A percentile compares a stretch with the other conserved stretches of the same genome.
Conservation (phyloP, 2,888 invertebrate genomes). For the Cryptus viduatorius region DNA sequence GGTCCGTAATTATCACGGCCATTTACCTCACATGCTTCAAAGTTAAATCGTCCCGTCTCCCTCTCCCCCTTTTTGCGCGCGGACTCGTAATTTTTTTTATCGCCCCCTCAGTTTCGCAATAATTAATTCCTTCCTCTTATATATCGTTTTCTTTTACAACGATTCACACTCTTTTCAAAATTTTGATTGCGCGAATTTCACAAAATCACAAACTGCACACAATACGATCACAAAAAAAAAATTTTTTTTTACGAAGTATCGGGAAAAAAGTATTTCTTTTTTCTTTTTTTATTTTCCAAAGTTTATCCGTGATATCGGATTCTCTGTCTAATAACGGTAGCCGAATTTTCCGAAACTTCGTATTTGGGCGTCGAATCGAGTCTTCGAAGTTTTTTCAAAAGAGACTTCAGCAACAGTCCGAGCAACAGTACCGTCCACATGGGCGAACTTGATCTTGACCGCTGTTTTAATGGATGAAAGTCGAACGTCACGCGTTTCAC, state of each 20-base stretch:
- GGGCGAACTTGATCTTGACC: conserved; percentile 67
- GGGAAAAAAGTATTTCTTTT: not conserved
- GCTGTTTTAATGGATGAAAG: conserved; percentile 52
- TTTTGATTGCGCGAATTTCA: not conserved
- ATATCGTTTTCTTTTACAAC: not conserved
- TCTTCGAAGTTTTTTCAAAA: conserved; percentile 72
- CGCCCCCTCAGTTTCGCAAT: too few relatives aligned
- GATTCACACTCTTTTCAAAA: not conserved
- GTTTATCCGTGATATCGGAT: conserved; percentile 69
- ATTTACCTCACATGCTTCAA: conserved; percentile 83
- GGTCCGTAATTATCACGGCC: conserved; percentile 80
- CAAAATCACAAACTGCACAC: conserved; percentile 1
- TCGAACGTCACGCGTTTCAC: conserved; percentile 29
- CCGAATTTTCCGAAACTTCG: conserved; percentile 10
- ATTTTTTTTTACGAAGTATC: not conserved
- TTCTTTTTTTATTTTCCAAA: not conserved
- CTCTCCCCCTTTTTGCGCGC: conserved; percentile 30
- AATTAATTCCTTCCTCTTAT: conserved; percentile 10
- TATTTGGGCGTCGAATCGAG: conserved; percentile 40
- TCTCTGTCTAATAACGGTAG: conserved; percentile 47
- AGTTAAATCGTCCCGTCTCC: conserved; percentile 47
- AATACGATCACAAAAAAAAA: not conserved
- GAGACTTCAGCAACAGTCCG: conserved; percentile 72
- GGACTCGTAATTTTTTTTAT: conserved; percentile 32
- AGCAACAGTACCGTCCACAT: conserved; percentile 79